These are phyloP conservation scores for Drosophila lutescens DNA, from an alignment of 2,888 invertebrate species.

Conservation along the genomic window DNA sequence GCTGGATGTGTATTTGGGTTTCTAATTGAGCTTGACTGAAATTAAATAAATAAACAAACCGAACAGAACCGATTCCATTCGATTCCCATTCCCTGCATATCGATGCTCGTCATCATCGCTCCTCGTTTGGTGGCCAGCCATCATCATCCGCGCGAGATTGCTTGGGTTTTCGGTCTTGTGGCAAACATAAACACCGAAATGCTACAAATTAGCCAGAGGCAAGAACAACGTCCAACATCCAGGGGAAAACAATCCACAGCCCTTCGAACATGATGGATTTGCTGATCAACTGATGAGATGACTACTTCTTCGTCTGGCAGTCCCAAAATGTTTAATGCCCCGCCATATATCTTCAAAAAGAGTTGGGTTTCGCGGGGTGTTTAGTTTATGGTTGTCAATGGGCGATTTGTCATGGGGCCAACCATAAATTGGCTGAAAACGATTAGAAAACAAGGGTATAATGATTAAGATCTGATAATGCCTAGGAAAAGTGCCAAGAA, in stretches of 20 bases:
- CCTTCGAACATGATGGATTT: constrained; percentile 64
- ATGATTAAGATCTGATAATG: constrained; percentile 15
- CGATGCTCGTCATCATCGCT: constrained; percentile 34
- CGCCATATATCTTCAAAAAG: constrained; percentile 19
- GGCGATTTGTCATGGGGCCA: constrained; percentile 33
- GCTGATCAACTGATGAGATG: constrained; percentile 57
- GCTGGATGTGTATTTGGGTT: constrained; percentile 35
- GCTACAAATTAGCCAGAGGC: constrained; percentile 70
- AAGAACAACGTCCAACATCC: constrained; percentile 18
- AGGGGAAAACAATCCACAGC: constrained; percentile 13
- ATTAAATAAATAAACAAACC: constrained; percentile 75
- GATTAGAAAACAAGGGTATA: constrained; percentile 8
- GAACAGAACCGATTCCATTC: constrained; percentile 12
- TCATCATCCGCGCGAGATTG: constrained; percentile 26
- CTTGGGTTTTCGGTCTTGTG: constrained; percentile 44
- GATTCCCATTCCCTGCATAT: background rate
- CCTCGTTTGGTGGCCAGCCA: constrained; percentile 38
- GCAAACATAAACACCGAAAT: constrained; percentile 66
- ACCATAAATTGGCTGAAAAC: constrained; percentile 15
- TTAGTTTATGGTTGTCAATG: constrained; percentile 43
- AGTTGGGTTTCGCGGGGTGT: constrained; percentile 24
- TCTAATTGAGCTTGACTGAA: constrained; percentile 78
- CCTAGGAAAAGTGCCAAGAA: background rate
- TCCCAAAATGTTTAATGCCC: constrained; percentile 19
- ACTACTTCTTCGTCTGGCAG: constrained; percentile 27